These are phyloP conservation scores for Podotricha telesiphe DNA, from an alignment of 2,888 invertebrate genomes.

Conservation along the genomic window DNA sequence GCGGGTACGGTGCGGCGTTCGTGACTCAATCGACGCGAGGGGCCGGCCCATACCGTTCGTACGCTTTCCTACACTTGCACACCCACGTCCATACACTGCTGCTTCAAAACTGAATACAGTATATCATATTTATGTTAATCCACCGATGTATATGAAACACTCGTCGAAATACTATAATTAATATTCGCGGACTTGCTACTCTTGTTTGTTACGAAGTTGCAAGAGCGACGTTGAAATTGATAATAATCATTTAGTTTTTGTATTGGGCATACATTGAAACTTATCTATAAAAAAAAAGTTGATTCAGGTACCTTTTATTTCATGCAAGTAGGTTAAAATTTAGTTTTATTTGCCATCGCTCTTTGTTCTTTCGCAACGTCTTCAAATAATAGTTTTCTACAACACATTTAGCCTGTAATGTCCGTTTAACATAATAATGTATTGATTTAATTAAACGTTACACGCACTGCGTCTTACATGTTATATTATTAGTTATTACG, in stretches of 20 bases:
- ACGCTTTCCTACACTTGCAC: conserved; percentile 48
- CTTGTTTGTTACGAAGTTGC: conserved; percentile 23
- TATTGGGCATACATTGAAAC: conserved; percentile 6
- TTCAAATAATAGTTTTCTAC: not conserved
- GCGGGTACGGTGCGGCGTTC: conserved; percentile 61
- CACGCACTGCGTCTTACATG: conserved; percentile 29
- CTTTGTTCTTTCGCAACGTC: not conserved
- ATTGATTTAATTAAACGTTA: conserved; percentile 31
- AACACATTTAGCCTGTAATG: not conserved
- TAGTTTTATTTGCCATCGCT: not conserved
- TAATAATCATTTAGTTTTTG: conserved; percentile 33
- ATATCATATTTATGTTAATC: conserved; percentile 12
- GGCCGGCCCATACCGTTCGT: conserved; percentile 60
- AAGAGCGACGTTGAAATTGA: conserved; percentile 32
- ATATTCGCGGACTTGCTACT: conserved; percentile 34
- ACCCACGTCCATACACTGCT: conserved; percentile 49
- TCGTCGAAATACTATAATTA: conserved; percentile 21
- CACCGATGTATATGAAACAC: conserved; percentile 35
- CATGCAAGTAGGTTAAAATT: not conserved
- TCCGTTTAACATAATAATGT: conserved; percentile 14
- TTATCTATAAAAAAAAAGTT: not conserved
- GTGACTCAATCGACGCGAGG: conserved; percentile 67
- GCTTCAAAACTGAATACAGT: conserved; percentile 31
- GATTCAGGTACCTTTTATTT: not conserved
- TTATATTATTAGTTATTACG: conserved; percentile 25